Conservation (phyloP, 2,797 vertebrate genomes). For the Hoplostethus mediterraneus region DNA sequence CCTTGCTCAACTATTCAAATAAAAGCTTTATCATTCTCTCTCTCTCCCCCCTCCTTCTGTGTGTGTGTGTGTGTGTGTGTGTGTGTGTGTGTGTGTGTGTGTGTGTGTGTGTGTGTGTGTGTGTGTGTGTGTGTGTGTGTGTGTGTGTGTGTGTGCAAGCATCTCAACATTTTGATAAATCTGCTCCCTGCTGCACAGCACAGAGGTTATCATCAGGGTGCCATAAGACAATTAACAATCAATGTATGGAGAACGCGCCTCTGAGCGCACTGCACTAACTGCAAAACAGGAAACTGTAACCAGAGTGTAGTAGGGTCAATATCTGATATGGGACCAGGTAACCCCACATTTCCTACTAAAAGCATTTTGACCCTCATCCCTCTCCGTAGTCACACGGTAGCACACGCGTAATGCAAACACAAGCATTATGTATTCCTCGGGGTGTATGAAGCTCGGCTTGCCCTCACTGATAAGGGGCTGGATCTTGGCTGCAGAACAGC, state of each 20-base stretch:
- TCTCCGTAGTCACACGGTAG: conserved; percentile 46
- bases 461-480: conserved; percentile 64
- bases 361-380: conserved; percentile 62
- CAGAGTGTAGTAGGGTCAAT: conserved; percentile 41
- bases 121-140: too few relatives aligned
- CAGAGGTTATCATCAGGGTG: conserved; percentile 54
- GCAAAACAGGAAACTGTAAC: conserved; percentile 20
- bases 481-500: conserved; percentile 58
- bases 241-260: conserved; percentile 20
- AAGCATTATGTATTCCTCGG: conserved; percentile 67
- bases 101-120: too few relatives aligned
- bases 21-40: conserved; percentile 23
- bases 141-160: conserved; percentile 11
- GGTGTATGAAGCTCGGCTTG: conserved; percentile 54
- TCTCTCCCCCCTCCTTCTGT: too few relatives aligned
- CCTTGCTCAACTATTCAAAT: conserved; percentile 30
- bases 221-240: conserved; percentile 61
- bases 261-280: conserved; percentile 3
- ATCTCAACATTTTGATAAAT: conserved; percentile 56
- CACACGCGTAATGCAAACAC: conserved; percentile 65
- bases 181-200: conserved; percentile 20
- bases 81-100: not conserved
- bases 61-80: too few relatives aligned
- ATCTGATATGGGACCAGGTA: conserved; percentile 51
- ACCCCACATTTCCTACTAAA: conserved; percentile 55